A percentile compares a stretch with the other conserved stretches of the same genome.
Evolutionary conservation across 2,888 invertebrate genomes (phyloP).

Genomic region (Nephrotoma guestfalica): DNA sequence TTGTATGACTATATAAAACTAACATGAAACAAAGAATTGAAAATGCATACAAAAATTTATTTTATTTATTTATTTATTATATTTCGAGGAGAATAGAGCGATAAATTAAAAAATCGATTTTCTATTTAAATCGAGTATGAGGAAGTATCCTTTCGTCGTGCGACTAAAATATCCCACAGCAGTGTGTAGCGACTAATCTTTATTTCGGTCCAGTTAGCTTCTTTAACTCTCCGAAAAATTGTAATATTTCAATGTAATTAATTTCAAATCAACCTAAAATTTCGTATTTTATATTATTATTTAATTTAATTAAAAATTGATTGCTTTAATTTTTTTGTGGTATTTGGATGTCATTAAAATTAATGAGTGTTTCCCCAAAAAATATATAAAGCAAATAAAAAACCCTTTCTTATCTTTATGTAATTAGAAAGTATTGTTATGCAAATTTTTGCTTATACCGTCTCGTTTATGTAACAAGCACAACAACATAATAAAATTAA

Average conservation of each 20-base stretch:
- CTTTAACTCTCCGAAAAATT: neutral
- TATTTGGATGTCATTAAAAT: neutral
- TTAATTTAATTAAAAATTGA: neutral
- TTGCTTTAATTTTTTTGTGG: neutral
- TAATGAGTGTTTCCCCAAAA: neutral
- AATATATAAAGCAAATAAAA: neutral
- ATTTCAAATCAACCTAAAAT: neutral
- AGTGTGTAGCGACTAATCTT: neutral
- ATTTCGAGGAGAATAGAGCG: neutral
- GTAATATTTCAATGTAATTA: neutral
- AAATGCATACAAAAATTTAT: neutral
- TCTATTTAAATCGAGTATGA: neutral
- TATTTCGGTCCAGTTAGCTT: neutral
- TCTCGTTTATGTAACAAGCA: neutral
- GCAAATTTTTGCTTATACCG: neutral
- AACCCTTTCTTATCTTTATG: neutral
- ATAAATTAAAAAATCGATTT: neutral
- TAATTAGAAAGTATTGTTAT: neutral
- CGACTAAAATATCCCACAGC: neutral
- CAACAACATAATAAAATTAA: neutral
- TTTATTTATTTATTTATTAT: neutral
- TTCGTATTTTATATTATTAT: neutral
- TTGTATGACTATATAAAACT: neutral
- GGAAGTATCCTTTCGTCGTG: neutral
- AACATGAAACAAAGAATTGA: neutral